phyloP scores from a whole-genome alignment of 2,888 invertebrate species.

The Seira musarum region DNA sequence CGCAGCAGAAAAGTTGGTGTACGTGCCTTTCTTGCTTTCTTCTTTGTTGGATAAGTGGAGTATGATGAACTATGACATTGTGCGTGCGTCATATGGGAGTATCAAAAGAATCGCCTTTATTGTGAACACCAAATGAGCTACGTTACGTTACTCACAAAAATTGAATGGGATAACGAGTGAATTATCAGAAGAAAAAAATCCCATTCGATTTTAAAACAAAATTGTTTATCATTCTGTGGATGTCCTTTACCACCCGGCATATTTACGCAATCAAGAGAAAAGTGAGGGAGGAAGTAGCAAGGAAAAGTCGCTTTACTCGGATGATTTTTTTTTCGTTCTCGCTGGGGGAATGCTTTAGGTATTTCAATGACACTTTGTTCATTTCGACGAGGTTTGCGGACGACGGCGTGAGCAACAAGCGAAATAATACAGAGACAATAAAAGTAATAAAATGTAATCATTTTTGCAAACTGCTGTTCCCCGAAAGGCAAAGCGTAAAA shows the following conservation, averaged over 20 bases:
- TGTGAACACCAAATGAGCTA: not conserved
- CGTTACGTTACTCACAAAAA: too few relatives aligned
- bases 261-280: not conserved
- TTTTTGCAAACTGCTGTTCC: not conserved
- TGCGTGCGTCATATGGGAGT: slow-evolving; percentile 42
- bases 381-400: not conserved
- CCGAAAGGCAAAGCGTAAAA: not conserved
- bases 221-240: slow-evolving; percentile 55
- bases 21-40: slow-evolving; percentile 19
- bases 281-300: too few relatives aligned
- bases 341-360: too few relatives aligned
- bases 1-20: slow-evolving; percentile 2
- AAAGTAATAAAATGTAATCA: slow-evolving; percentile 9
- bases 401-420: slow-evolving; percentile 12
- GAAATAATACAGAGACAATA: not conserved
- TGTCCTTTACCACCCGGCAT: slow-evolving; percentile 9
- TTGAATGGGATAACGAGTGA: too few relatives aligned
- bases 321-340: not conserved
- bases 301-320: too few relatives aligned
- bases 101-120: not conserved
- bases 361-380: too few relatives aligned
- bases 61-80: slow-evolving; percentile 53
- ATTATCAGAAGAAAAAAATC: slow-evolving; percentile 1
- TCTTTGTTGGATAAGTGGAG: slow-evolving; percentile 5
- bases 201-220: slow-evolving; percentile 13